phyloP scores from a whole-genome alignment of 2,113 vertebrate species.

The Oophaga pumilio region DNA sequence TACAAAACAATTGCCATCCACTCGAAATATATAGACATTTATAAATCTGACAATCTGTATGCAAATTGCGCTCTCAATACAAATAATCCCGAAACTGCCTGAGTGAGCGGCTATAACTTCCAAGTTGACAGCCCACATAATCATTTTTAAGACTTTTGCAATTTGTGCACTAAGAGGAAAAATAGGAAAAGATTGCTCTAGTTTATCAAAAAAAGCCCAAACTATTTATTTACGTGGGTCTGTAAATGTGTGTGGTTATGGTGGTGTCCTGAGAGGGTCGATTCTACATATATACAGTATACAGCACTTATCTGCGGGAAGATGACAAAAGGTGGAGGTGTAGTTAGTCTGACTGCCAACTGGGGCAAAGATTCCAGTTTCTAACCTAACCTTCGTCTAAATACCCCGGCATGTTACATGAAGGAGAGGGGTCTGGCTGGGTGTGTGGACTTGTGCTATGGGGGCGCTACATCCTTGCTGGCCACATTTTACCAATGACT shows the following conservation, averaged over 20 bases:
- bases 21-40: neutral
- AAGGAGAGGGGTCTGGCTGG: no score
- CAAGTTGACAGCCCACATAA: neutral
- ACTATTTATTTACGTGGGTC: neutral
- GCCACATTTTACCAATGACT: no score
- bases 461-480: no score
- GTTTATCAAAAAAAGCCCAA: neutral
- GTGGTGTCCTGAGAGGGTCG: no score
- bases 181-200: neutral
- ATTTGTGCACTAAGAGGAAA: neutral
- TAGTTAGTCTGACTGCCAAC: no score
- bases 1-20: neutral
- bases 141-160: slow-evolving; percentile 17
- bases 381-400: no score
- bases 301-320: no score
- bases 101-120: neutral
- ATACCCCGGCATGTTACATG: no score
- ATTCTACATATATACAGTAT: no score
- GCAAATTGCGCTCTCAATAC: slow-evolving; percentile 14
- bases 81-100: slow-evolving; percentile 17
- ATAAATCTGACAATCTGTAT: slow-evolving; percentile 33
- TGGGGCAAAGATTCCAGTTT: no score
- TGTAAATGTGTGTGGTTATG: neutral
- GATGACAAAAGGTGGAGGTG: no score
- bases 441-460: no score